Evolutionary conservation across 2,888 invertebrate species (phyloP), one percentile per base, ranked within the genome.

Genomic region (Allophyes oxyacanthae): DNA sequence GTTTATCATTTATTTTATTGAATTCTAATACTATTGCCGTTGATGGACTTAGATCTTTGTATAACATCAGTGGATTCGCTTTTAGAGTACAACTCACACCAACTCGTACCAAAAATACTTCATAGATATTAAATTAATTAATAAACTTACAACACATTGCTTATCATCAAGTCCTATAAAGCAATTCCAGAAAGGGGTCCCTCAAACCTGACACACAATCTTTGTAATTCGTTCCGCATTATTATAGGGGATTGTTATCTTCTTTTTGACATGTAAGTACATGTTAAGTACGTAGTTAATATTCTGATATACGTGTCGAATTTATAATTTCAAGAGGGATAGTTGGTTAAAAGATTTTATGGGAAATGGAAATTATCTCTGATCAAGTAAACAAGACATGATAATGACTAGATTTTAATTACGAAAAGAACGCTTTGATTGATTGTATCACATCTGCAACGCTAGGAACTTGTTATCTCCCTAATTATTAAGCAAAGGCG

Each of bases 291-390:
- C 25, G 28, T 37, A 11, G 26, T 37, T 34, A 52, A 50, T 50
- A 40, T 49, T 51, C 28, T 46, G 37, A 63, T 58, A 54, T 25
- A 43, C 50, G 62, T 53, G 44, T 50, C 62, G 37, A 63, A 63
- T 63, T 33, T 33, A 46, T 62, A 62, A 62, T 62, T 62, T 34
- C 42, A 37, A 11, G 49, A 52, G 38, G 46, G 33, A 11, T 37
- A 20, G 25, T 51, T 51, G 36, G 34, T 11, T 7, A 34, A 38
- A 26, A n/a, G 44, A 33, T 38, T 25, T 15, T 45, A 30, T 32
- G 32, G 50, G 55, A 46, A 45, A 50, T 48, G 11, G 2, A 9
- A 13, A 34, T 14, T 32, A 41, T 41, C 9, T 43, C 13, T 8
- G 6, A 40, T 45, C 25, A 20, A 38, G 7, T 20, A 3, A 20